Base-by-base conservation (phyloP, 2,888 invertebrate species). In the Oxystoma pomonae region DNA sequence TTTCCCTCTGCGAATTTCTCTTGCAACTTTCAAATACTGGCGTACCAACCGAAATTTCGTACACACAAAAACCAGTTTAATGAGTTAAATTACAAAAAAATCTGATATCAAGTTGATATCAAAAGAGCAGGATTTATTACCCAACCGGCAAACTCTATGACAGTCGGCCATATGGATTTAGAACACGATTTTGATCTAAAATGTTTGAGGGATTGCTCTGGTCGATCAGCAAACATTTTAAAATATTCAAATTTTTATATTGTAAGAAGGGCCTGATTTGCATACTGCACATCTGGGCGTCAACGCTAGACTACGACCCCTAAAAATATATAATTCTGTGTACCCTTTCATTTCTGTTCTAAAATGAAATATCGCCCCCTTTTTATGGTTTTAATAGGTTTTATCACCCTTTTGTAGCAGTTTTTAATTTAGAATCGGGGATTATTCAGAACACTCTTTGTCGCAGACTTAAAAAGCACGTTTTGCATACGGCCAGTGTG, bases 351-450 rank as follows among this genome's bases (percentile, higher is more conserved):
- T 19, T 53, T 19, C 17, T 16, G 53, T 19, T 19, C 53, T 3
- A 16, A 19, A 53, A 53, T 53, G 53, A 53, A 53, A 53, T 53
- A 53, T 53, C 53, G 53, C 53, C 53, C 53, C 72, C 72, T 72
- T 73, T 73, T 74, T 73, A 72, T 72, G 69, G 65, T 72, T 74
- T 74, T 74, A 74, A 74, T 74, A 72, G 74, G 71, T 74, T 71
- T 74, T 73, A 74, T 74, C 74, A 70, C 74, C 74, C 74, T 73
- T 73, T 74, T 73, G 72, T 74, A 69, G 63, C 61, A 16, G 67
- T 71, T 70, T 72, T 71, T 72, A 72, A 73, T 72, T 72, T 71
- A 68, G 68, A 66, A 66, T 19, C 53, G 17, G 17, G 53, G 53
- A 53, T 53, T 53, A 60, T 53, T 55, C 60, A 21, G 52, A 53